These are phyloP conservation scores for Chlorocebus sabaeus DNA, from an alignment of 2,113 vertebrate species.

Conservation along the genomic window DNA sequence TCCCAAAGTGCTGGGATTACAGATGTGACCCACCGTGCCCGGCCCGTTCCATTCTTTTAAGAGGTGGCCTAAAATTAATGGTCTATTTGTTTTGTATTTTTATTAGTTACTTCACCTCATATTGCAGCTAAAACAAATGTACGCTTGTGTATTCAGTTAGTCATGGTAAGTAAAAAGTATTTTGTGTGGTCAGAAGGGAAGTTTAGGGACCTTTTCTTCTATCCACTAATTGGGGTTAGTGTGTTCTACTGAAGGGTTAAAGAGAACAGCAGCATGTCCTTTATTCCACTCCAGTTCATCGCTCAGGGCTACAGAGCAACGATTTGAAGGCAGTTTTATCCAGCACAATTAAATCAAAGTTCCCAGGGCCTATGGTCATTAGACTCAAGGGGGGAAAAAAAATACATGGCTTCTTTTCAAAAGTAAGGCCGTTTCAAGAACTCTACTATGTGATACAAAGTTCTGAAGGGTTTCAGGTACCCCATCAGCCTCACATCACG, in stretches of 20 bases:
- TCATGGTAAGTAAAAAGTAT: not conserved
- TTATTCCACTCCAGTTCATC: conserved; percentile 55
- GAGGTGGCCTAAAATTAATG: not conserved
- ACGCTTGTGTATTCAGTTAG: not conserved
- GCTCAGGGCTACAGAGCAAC: not conserved
- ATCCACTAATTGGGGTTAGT: not conserved
- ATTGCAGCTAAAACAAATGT: not conserved
- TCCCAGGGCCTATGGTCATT: conserved; percentile 7
- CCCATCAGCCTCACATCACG: not conserved
- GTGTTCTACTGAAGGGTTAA: not conserved
- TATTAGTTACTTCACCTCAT: not conserved
- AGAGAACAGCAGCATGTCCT: not conserved
- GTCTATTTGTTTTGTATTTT: not conserved
- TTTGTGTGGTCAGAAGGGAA: not conserved
- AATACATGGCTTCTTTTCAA: conserved; percentile 32
- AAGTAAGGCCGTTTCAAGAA: conserved; percentile 58
- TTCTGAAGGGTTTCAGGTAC: not conserved
- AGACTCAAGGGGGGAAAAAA: conserved; percentile 14
- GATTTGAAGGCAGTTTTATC: conserved; percentile 54
- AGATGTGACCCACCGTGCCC: no score
- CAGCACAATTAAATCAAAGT: conserved; percentile 56
- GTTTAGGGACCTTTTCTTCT: not conserved
- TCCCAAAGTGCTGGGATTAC: no score
- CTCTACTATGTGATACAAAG: conserved; percentile 33
- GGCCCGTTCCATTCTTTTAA: not conserved